Base-by-base conservation (phyloP, 2,888 invertebrate species). In the Erynnis tages region DNA sequence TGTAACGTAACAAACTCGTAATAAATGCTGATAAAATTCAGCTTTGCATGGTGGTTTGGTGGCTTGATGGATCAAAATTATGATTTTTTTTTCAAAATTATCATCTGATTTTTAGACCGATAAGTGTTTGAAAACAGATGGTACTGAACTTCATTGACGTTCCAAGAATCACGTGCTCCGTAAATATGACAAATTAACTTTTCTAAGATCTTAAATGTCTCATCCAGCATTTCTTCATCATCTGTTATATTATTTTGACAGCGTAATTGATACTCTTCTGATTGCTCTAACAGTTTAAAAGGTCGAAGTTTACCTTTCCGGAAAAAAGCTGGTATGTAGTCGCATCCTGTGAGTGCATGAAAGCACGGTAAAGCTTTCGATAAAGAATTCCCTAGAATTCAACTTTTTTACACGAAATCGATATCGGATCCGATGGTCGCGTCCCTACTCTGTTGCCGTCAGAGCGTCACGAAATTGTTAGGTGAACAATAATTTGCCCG, bases 11-110 rank as follows among this genome's bases (percentile, higher is more conserved):
- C 45, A 35, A 30, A 48, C 45, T 7, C 50, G 13, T 11, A 55
- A 38, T 53, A 55, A 54, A 53, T 59, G 55, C 32, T 59, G 46
- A 2, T 54, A 23, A 32, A 54, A 54, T 56, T 57, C 54, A 1
- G 27, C 27, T 27, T 27, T 27, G 10, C 27, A 27, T 4, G 27
- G 27, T 27, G 27, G 27, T 8, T n/a, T n/a, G n/a, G n/a, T 10
- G 8, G 8, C 27, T 27, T 2, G 27, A 27, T 27, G 27, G 10
- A 8, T 27, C 27, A n/a, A 27, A 27, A 3, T 27, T 27, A 2
- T 10, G 27, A 27, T 7, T 27, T 27, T 27, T 27, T 27, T 27
- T 4, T 27, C 27, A 8, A 27, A 27, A 8, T n/a, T 27, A 2
- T 27, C 27, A 27, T 27, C 27, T n/a, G 27, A 27, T 27, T 27